Conservation (phyloP, 2,113 vertebrate species). For the Prunella fulvescens region DNA sequence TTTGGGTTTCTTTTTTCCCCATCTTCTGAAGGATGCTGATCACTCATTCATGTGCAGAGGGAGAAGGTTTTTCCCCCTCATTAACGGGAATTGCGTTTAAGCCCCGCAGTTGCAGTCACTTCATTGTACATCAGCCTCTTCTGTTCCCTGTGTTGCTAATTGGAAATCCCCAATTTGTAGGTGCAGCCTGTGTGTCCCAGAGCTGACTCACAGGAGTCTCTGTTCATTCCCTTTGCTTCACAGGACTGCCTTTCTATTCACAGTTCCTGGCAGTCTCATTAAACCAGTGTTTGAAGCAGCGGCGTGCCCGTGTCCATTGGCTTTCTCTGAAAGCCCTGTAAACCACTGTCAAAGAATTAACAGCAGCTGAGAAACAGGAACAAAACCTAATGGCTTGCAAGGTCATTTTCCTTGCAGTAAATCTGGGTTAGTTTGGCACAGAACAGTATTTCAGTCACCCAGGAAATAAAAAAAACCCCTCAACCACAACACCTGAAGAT, state of each 20-base stretch:
- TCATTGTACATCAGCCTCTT: background rate
- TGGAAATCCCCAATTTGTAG: slow-evolving; percentile 44
- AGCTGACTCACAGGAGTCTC: slow-evolving; percentile 31
- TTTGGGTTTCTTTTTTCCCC: background rate
- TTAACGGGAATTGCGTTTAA: background rate
- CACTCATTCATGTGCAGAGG: background rate
- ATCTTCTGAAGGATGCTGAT: background rate
- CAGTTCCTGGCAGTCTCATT: slow-evolving; percentile 31
- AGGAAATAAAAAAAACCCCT: background rate
- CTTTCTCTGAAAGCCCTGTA: slow-evolving; percentile 19
- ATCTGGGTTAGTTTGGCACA: background rate
- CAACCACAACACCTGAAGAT: background rate
- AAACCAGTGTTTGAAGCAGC: background rate
- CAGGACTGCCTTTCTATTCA: slow-evolving; percentile 43
- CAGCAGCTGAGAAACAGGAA: background rate
- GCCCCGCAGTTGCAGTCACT: background rate
- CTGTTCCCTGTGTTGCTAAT: slow-evolving; percentile 19
- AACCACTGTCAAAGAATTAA: slow-evolving; percentile 33
- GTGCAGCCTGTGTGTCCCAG: slow-evolving; percentile 13
- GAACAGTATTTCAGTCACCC: background rate
- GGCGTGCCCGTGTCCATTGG: background rate
- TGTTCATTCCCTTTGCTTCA: background rate
- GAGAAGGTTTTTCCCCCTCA: background rate
- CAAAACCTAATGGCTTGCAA: background rate
- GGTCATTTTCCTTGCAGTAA: slow-evolving; percentile 9